Evolutionary conservation across 1,140 invertebrate genomes (phyloP), one percentile per base, ranked within the genome.

Genomic region (Himalopsyche phryganea): DNA sequence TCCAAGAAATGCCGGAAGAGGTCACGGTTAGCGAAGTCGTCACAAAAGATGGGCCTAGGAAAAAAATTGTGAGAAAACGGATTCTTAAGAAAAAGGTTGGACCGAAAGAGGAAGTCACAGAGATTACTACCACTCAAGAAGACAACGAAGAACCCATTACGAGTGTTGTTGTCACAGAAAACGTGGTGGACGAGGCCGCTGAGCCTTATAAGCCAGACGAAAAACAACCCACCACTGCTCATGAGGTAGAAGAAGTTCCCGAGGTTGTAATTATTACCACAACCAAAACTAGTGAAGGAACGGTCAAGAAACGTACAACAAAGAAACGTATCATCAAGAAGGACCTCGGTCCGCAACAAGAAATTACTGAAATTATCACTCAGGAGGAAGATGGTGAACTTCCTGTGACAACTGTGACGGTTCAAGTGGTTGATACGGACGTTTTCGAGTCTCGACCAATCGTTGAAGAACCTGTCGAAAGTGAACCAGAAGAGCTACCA

Each of bases 341-440:
- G 53, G 67, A 69, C 38, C 33, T 57, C 45, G 60, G 59, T 33
- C 59, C 64, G 1, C 72, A 69, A 50, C 70, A 80, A 14, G 72
- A 77, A 35, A 72, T 76, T 53, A 68, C 71, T 20, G 68, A 76
- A 32, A 76, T 76, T 0, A 70, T 73, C 5, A 71, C 69, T n/a
- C 70, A 73, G 52, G 66, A 74, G 58, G 70, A 65, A 42, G 71
- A 72, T 41, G 68, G 69, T 50, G 67, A 68, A 50, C 49, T 60
- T n/a, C 71, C 69, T 49, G 65, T 61, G 28, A 70, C 67, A 17
- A 63, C 66, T 35, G 60, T 67, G 15, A 61, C 49, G 17, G 58
- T 66, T 48, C 32, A 69, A 50, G 23, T 36, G 17, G 14, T 51
- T 78, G 69, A 75, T 6, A 70, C 68, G 54, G 48, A 50, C 1